Conservation (phyloP, 2,888 invertebrate species). For the Allacma fusca region DNA sequence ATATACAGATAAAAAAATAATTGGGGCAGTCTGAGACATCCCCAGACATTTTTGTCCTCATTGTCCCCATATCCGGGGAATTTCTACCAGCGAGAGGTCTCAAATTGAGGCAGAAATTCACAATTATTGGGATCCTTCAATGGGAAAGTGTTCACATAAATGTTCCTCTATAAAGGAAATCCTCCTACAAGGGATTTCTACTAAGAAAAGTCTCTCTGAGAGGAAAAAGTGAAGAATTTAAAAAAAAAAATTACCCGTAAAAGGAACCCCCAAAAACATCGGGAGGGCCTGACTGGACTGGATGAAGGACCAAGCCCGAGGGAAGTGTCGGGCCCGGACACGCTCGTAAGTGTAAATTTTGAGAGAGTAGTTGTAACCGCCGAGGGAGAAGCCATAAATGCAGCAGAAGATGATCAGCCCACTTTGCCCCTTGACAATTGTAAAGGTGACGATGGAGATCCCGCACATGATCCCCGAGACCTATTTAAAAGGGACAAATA, state of each 20-base stretch:
- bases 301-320: conserved; percentile 87
- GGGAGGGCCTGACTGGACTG: conserved; percentile 88
- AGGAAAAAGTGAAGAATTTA: neutral
- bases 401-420: conserved; percentile 70
- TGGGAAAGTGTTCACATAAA: no score
- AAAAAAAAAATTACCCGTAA: conserved; percentile 71
- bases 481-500: conserved; percentile 63
- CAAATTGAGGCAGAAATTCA: no score
- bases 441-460: conserved; percentile 78
- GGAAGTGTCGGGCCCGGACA: conserved; percentile 84
- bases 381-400: conserved; percentile 78
- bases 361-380: conserved; percentile 86
- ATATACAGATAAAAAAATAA: no score
- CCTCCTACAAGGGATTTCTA: no score
- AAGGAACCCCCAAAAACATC: conserved; percentile 82
- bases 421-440: conserved; percentile 73
- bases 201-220: no score
- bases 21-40: no score
- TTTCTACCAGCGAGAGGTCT: no score
- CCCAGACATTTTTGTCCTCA: no score
- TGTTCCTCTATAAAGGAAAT: no score
- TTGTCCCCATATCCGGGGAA: no score
- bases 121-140: no score
- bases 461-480: conserved; percentile 82
- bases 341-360: conserved; percentile 90